These are phyloP conservation scores for Liasis olivaceus DNA, from an alignment of 2,797 vertebrate genomes.

Conservation along the genomic window DNA sequence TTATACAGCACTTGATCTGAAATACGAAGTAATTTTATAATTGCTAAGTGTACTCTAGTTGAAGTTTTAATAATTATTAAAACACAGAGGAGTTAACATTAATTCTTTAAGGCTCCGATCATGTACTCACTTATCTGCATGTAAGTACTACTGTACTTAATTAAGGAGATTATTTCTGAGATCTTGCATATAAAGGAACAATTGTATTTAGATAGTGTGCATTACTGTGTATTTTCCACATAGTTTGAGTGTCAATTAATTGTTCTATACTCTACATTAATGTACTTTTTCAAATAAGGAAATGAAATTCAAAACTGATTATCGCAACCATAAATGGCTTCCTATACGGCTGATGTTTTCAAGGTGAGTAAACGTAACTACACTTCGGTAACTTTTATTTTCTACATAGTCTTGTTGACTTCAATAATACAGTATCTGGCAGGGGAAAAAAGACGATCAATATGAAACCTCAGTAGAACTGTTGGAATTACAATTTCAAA, in stretches of 20 bases:
- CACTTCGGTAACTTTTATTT: slow-evolving; percentile 49
- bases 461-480: slow-evolving; percentile 46
- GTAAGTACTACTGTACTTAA: neutral
- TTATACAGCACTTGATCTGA: neutral
- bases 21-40: neutral
- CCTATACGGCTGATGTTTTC: slow-evolving; percentile 52
- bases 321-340: slow-evolving; percentile 53
- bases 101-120: neutral
- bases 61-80: neutral
- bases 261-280: slow-evolving; percentile 41
- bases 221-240: slow-evolving; percentile 21
- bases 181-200: slow-evolving; percentile 15
- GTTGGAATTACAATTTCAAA: slow-evolving; percentile 38
- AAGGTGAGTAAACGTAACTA: slow-evolving; percentile 62
- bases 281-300: slow-evolving; percentile 30
- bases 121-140: neutral
- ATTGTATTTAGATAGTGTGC: slow-evolving; percentile 34
- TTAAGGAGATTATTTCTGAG: neutral
- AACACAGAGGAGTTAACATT: neutral
- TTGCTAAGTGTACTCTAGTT: neutral
- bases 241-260: slow-evolving; percentile 50
- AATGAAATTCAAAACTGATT: slow-evolving; percentile 55
- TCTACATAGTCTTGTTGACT: slow-evolving; percentile 45
- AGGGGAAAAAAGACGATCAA: slow-evolving; percentile 26
- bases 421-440: slow-evolving; percentile 59